Percentiles rank a stretch among this genome's conserved stretches.
Evolutionary conservation across 2,888 invertebrate genomes (phyloP).

Genomic region (Parnassius glacialis): DNA sequence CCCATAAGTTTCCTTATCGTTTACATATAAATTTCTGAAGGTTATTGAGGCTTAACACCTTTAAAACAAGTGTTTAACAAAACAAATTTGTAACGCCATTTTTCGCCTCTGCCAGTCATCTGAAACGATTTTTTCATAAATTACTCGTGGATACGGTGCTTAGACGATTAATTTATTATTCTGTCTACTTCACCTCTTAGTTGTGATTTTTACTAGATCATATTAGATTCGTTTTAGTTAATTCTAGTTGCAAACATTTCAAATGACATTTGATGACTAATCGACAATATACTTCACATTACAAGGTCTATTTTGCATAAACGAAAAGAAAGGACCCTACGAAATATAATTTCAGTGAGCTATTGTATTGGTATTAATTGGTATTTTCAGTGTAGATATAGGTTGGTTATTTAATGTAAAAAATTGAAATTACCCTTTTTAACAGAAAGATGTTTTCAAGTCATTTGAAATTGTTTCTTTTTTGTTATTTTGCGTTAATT

Average conservation of each 20-base stretch:
- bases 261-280: slow-evolving; percentile 62
- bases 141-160: slow-evolving; percentile 29
- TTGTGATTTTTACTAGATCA: no score
- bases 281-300: slow-evolving; percentile 33
- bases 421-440: not conserved
- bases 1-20: not conserved
- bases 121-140: slow-evolving; percentile 55
- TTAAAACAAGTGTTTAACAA: slow-evolving; percentile 30
- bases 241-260: slow-evolving; percentile 29
- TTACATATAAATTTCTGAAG: not conserved
- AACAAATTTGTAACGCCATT: slow-evolving; percentile 71
- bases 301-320: slow-evolving; percentile 48
- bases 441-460: not conserved
- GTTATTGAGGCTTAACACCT: not conserved
- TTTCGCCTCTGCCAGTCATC: slow-evolving; percentile 65
- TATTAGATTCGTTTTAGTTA: no score
- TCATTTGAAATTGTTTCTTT: slow-evolving; percentile 3
- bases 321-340: slow-evolving; percentile 40
- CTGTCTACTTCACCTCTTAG: no score
- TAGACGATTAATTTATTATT: not conserved
- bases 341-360: slow-evolving; percentile 36
- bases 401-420: not conserved
- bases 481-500: not conserved
- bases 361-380: slow-evolving; percentile 23
- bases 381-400: not conserved